A percentile compares a stretch with the other conserved stretches of the same genome.
phyloP scores from a whole-genome alignment of 2,113 vertebrate species.

The Synchiropus splendidus region DNA sequence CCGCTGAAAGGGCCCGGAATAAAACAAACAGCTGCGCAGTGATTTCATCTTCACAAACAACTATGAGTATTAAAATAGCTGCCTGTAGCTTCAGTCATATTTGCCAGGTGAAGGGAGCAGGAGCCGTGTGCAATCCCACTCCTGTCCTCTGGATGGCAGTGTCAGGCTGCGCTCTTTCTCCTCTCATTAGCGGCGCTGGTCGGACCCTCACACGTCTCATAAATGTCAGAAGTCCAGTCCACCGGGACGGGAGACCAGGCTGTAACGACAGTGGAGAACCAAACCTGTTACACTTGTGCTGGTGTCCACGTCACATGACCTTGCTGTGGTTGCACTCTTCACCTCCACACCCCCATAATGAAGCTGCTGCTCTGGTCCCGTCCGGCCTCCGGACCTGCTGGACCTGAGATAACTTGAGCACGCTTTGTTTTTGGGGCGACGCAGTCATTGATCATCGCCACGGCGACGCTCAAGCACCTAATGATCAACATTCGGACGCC shows the following conservation, averaged over 20 bases:
- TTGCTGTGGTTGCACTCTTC: conserved; percentile 62
- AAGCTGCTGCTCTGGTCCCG: conserved; percentile 73
- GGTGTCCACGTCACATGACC: conserved; percentile 79
- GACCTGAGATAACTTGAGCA: conserved; percentile 94
- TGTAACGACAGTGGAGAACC: conserved; percentile 93
- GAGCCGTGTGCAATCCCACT: conserved; percentile 24
- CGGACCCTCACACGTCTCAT: conserved; percentile 87
- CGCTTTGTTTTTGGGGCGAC: conserved; percentile 95
- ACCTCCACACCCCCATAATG: conserved; percentile 35
- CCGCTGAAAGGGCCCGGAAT: too few species aligned
- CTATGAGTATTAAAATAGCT: too few species aligned
- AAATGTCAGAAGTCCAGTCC: conserved; percentile 96
- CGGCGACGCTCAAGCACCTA: conserved; percentile 98
- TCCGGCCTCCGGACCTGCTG: conserved; percentile 92
- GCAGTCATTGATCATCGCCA: conserved; percentile 99
- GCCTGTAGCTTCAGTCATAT: too few species aligned
- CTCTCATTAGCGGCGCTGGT: conserved; percentile 84
- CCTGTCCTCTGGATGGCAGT: conserved; percentile 84
- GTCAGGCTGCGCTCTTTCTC: conserved; percentile 67
- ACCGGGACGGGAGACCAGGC: conserved; percentile 89
- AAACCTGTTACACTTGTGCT: conserved; percentile 88
- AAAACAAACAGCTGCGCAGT: too few species aligned
- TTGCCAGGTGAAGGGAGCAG: too few species aligned
- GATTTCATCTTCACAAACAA: too few species aligned
- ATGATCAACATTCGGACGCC: conserved; percentile 98